Evolutionary conservation across 1,140 invertebrate species (phyloP).

Genomic region (Rhagoletis zephyria): DNA sequence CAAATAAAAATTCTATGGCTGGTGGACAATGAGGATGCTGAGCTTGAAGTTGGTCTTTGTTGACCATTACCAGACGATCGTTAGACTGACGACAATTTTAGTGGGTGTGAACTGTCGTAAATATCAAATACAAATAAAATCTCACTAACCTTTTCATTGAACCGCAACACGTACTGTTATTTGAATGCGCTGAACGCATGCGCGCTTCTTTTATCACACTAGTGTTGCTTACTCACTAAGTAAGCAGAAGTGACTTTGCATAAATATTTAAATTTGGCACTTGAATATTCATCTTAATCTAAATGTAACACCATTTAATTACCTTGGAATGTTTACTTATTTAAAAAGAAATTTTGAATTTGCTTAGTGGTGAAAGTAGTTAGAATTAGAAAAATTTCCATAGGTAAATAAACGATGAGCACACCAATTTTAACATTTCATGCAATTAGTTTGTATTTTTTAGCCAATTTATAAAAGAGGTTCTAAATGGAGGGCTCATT

Average conservation of each 20-base stretch:
- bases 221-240: background rate
- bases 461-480: too few species aligned
- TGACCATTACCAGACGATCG: background rate
- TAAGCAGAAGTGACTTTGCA: background rate
- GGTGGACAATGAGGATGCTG: background rate
- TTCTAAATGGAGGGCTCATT: too few species aligned
- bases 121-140: background rate
- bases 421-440: too few species aligned
- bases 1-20: background rate
- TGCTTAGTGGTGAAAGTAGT: too few species aligned
- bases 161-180: slow-evolving; percentile 13
- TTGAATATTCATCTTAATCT: too few species aligned
- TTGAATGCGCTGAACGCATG: background rate
- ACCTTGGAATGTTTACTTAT: too few species aligned
- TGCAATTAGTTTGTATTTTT: too few species aligned
- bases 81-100: background rate
- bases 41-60: background rate
- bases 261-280: background rate
- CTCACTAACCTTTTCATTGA: slow-evolving; percentile 18
- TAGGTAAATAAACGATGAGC: too few species aligned
- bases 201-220: background rate
- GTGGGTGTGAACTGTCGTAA: background rate
- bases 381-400: too few species aligned
- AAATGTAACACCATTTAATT: too few species aligned
- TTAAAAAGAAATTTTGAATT: too few species aligned